Percentiles rank a stretch among this genome's conserved stretches.
These are phyloP conservation scores for Albula goreensis DNA, from an alignment of 2,113 vertebrate genomes.

Conservation along the genomic window DNA sequence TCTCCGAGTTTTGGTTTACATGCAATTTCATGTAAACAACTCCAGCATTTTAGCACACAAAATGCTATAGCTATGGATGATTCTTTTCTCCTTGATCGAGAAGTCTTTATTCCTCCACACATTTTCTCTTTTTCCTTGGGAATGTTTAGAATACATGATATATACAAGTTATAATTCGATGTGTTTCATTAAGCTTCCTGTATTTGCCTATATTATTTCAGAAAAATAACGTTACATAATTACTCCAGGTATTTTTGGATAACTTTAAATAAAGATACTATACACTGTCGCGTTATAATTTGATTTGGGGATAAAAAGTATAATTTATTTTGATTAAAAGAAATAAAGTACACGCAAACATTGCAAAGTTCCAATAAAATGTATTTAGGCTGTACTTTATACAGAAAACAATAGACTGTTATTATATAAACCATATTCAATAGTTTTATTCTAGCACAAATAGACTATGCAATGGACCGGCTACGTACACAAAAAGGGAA, in stretches of 20 bases:
- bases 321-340: conserved; percentile 21
- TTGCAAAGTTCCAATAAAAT: background rate
- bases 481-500: conserved; percentile 22
- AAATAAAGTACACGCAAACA: conserved; percentile 12
- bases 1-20: too few relatives aligned
- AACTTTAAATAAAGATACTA: background rate
- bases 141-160: too few relatives aligned
- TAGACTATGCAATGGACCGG: conserved; percentile 10
- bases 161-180: background rate
- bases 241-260: background rate
- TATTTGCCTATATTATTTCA: background rate
- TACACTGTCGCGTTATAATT: background rate
- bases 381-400: too few relatives aligned
- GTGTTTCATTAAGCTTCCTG: background rate
- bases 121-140: background rate
- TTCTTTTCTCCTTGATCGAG: too few relatives aligned
- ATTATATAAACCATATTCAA: too few relatives aligned
- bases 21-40: too few relatives aligned
- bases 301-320: conserved; percentile 1
- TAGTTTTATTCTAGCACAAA: conserved; percentile 37
- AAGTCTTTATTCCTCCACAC: too few relatives aligned
- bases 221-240: background rate
- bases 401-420: too few relatives aligned
- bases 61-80: too few relatives aligned
- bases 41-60: too few relatives aligned